Evolutionary conservation across 2,113 vertebrate genomes (phyloP).

Genomic region (Collichthys lucidus): DNA sequence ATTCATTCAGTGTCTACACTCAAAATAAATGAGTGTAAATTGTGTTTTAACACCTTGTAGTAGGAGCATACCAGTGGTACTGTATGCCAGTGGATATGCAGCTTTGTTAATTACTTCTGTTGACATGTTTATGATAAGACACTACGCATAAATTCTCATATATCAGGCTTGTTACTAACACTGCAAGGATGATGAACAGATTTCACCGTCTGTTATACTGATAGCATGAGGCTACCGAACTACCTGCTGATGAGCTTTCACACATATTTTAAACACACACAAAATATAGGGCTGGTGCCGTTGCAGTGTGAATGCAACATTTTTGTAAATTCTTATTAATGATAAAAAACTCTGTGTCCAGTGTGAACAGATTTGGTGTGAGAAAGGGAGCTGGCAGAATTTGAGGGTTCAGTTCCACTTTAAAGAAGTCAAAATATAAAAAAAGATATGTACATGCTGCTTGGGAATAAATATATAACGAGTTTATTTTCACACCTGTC

Average conservation of each 20-base stretch:
- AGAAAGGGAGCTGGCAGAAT: no score
- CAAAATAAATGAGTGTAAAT: not conserved
- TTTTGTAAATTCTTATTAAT: not conserved
- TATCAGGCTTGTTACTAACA: not conserved
- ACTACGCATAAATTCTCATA: not conserved
- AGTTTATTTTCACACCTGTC: conserved; percentile 88
- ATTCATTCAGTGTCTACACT: not conserved
- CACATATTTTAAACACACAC: not conserved
- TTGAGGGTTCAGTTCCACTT: no score
- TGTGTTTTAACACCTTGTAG: not conserved
- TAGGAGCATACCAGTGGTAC: no score
- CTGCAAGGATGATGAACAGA: not conserved
- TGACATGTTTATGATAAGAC: not conserved
- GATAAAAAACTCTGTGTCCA: no score
- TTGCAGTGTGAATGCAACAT: not conserved
- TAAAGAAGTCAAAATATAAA: not conserved
- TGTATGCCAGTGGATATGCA: not conserved
- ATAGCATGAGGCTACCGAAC: not conserved
- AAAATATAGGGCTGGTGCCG: not conserved
- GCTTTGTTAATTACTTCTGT: not conserved
- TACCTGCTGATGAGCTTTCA: no score
- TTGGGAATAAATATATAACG: not conserved
- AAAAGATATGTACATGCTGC: not conserved
- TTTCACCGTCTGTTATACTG: not conserved
- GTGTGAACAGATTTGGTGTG: no score